Evolutionary conservation across 1,140 invertebrate genomes (phyloP).

Genomic region (Bombus confusus): DNA sequence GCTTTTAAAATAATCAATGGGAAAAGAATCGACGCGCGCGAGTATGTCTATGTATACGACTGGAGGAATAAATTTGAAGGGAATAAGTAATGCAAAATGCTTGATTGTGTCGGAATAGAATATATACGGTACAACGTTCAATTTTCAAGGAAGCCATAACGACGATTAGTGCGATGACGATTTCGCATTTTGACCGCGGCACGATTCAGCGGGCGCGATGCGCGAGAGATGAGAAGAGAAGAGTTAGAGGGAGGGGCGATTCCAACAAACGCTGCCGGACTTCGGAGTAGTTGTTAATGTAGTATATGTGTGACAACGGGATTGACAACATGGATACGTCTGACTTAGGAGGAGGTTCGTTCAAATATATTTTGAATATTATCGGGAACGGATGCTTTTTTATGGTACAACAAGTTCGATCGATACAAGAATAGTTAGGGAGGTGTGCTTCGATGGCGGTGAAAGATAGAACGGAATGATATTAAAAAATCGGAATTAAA

Average conservation of each 20-base stretch:
- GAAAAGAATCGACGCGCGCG: not conserved
- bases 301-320: conserved; percentile 83
- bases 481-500: conserved; percentile 31
- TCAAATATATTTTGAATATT: conserved; percentile 67
- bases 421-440: conserved; percentile 9
- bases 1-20: not conserved
- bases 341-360: conserved; percentile 82
- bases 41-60: no score
- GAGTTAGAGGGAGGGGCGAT: conserved; percentile 77
- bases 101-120: not conserved
- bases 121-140: conserved; percentile 13
- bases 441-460: conserved; percentile 16
- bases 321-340: conserved; percentile 83
- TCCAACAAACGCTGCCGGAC: conserved; percentile 82
- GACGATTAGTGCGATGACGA: conserved; percentile 47
- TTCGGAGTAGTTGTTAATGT: conserved; percentile 82
- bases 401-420: conserved; percentile 18
- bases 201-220: conserved; percentile 61
- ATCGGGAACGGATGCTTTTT: conserved; percentile 17
- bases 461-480: conserved; percentile 20
- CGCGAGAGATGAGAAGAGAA: conserved; percentile 61
- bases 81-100: not conserved
- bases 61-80: not conserved
- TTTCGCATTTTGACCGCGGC: conserved; percentile 51
- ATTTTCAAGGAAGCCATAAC: conserved; percentile 51